Evolutionary conservation across 1,140 invertebrate species (phyloP), one percentile per base, ranked within the genome.

Genomic region (Sipha flava): DNA sequence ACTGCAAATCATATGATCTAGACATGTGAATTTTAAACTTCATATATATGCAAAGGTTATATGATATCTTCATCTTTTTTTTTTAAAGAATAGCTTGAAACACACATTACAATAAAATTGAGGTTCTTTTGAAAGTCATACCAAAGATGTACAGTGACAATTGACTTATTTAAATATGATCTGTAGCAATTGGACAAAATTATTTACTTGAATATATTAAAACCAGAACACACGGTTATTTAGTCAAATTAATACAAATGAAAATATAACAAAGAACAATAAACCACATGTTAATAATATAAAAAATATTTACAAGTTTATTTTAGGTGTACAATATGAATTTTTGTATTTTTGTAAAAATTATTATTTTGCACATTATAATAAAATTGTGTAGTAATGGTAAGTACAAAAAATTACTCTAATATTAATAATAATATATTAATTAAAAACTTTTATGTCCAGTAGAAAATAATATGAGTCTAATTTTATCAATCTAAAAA

Each of bases 81-180:
- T 81, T 72, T 86, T 84, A 29, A 86, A 86, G 45, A 87, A 87
- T 81, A 85, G 87, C 43, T 83, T 79, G 1, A 59, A 68, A 83
- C 91, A 92, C 80, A 89, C 87, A 1, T 88, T 87, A 82, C 91
- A 92, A 29, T 88, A 87, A 82, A 91, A 92, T 47, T 89, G 87
- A 6, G 91, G 91, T 80, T 89, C 34, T 90, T 89, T 62, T 88
- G 89, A 83, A 87, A 92, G 84, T 92, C 90, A 80, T 54, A 54
- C 3, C 79, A 34, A 12, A 87, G 81, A 83, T 90, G 89, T 26
- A 82, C 68, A 0, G 34, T 31, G 2, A 81, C 21, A 52, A 87
- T 87, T 37, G 85, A 85, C 45, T 86, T 86, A 80, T 86, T 85
- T 1, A 84, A 83, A 82, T 89, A 89, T 26, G 83, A 83, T 77